phyloP scores from a whole-genome alignment of 2,888 invertebrate genomes.

The Leptinotarsa juncta region DNA sequence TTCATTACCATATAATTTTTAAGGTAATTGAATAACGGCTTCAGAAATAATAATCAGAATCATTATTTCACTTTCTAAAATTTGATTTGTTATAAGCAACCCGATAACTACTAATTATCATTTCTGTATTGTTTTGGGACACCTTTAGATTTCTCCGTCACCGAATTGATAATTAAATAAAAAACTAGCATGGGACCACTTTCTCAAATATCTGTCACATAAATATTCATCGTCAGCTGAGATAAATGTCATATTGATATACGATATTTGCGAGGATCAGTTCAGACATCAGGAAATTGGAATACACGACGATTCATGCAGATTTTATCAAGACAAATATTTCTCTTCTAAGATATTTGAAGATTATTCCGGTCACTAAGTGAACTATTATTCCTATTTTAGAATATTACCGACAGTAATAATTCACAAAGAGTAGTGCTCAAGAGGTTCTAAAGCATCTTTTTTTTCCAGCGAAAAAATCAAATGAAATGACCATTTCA shows the following conservation, averaged over 20 bases:
- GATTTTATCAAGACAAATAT: neutral
- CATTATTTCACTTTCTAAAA: no score
- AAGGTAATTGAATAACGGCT: no score
- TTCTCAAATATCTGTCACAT: slow-evolving; percentile 6
- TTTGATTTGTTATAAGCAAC: slow-evolving; percentile 4
- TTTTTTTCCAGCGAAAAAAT: no score
- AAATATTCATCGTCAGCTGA: slow-evolving; percentile 7
- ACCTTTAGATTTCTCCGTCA: neutral
- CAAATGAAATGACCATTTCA: no score
- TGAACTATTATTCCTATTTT: no score
- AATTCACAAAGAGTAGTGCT: no score
- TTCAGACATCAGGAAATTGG: neutral
- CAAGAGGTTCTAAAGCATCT: no score
- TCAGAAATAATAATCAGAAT: no score
- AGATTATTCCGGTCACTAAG: neutral
- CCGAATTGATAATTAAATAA: neutral
- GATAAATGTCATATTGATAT: slow-evolving; percentile 11
- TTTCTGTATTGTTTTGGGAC: neutral
- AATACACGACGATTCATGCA: neutral
- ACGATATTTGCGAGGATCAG: neutral
- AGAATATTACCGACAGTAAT: no score
- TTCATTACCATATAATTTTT: no score
- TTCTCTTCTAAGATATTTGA: neutral
- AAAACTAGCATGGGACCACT: neutral
- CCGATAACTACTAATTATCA: neutral